Base-by-base conservation (phyloP, 2,797 vertebrate genomes). In the Xiphorhynchus erythropygius region DNA sequence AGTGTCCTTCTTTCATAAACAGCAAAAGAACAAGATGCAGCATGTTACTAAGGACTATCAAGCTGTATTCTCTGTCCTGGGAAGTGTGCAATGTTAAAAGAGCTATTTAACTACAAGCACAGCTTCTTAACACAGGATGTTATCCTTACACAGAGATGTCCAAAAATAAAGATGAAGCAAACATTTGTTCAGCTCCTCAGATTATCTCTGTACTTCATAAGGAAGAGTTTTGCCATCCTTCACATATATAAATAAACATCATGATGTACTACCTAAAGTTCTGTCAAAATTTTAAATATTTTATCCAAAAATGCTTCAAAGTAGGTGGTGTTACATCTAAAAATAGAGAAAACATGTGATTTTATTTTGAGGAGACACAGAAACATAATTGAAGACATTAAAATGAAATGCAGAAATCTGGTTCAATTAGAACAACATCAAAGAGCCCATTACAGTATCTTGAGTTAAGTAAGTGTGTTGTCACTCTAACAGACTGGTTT, bases 391-490 rank as follows among this genome's bases (percentile, higher is more conserved):
- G 68, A 85, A 94, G n/a, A 60, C 18, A 47, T 75, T 71, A 68
- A 87, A 84, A 87, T 68, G 19, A 70, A 82, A 91, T 25, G 7
- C 24, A 88, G 59, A 90, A 83, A 71, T 57, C 22, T 75, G 35
- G 13, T 89, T 94, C 60, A 87, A 28, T 68, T 50, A 92, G 56
- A 79, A 84, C 2, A 10, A 69, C 86, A 93, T 93, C 78, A 93
- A 95, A 95, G 73, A 78, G 11, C n/a, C 47, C 50, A 73, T 89
- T 93, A 86, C 44, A 87, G 5, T 84, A 95, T 93, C 92, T 86
- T 13, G 3, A 94, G 21, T 83, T 75, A 87, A 92, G 41, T 84
- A 83, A 86, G 65, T 41, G 59, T 79, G 82, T 70, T 95, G 82
- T 93, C 92, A 88, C 35, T 78, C 50, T 85, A 73, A 82, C 15